These are phyloP conservation scores for Poecilia velifera DNA, from an alignment of 2,797 vertebrate species.

Conservation along the genomic window DNA sequence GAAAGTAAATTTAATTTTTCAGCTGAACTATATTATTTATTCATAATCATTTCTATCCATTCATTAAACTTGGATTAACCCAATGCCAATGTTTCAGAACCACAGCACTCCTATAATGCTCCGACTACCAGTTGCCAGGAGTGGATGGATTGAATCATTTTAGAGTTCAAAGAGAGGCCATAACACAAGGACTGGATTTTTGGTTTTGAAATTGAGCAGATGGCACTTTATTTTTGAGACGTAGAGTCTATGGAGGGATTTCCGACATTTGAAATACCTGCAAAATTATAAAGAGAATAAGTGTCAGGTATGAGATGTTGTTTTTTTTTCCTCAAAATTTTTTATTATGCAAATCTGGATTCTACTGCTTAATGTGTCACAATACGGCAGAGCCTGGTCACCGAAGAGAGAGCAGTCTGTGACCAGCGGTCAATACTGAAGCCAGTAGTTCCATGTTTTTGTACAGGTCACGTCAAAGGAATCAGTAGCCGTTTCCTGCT, in stretches of 20 bases:
- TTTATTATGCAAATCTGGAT: neutral
- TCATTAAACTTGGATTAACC: neutral
- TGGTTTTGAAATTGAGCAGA: neutral
- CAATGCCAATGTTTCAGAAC: too few relatives aligned
- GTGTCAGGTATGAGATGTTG: neutral
- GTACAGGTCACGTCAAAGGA: neutral
- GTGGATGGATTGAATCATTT: neutral
- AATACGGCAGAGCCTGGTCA: neutral
- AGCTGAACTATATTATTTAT: constrained; percentile 6
- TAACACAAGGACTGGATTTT: neutral
- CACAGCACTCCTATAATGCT: neutral
- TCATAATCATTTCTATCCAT: neutral
- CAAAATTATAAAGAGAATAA: neutral
- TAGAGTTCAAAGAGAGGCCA: neutral
- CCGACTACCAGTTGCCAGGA: neutral
- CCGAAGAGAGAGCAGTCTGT: neutral
- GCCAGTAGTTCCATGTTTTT: neutral
- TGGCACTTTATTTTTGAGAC: neutral
- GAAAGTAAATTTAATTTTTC: neutral
- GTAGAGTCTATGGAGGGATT: neutral
- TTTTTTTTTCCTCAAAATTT: neutral
- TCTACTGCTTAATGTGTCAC: neutral
- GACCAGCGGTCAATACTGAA: neutral
- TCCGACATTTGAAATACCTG: neutral
- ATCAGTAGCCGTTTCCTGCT: neutral